Conservation (phyloP, 2,797 vertebrate genomes). For the Mormyrus proboscirostris region DNA sequence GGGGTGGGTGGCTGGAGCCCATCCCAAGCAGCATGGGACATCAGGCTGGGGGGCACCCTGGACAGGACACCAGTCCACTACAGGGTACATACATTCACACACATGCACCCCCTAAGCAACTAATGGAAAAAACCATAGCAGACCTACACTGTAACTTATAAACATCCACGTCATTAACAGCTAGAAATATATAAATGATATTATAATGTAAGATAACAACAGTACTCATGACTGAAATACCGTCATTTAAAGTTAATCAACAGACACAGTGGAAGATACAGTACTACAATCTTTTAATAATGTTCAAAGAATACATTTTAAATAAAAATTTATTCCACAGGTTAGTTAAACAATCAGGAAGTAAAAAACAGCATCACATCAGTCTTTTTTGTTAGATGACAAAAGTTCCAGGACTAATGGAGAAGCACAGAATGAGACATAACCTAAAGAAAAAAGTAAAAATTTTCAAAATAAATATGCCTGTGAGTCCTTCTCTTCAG, state of each 20-base stretch:
- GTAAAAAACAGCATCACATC: not conserved
- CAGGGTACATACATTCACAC: not conserved
- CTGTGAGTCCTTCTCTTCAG: conserved; percentile 23
- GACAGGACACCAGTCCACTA: not conserved
- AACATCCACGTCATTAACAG: not conserved
- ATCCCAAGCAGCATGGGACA: not conserved
- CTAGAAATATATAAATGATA: not conserved
- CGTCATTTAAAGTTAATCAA: not conserved
- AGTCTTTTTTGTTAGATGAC: not conserved
- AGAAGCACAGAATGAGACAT: not conserved
- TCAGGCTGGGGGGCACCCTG: not conserved
- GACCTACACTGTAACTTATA: not conserved
- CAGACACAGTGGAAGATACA: not conserved
- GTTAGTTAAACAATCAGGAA: not conserved
- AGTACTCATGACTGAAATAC: not conserved
- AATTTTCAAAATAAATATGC: not conserved
- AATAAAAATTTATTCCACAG: not conserved
- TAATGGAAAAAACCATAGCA: not conserved
- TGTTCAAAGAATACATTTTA: not conserved
- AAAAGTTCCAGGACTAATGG: not conserved
- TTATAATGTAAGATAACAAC: not conserved
- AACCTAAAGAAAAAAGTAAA: not conserved
- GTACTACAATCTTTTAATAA: not conserved
- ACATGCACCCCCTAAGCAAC: not conserved
- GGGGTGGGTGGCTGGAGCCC: not conserved